Base-by-base conservation (phyloP, 2,113 vertebrate genomes). In the Cichladusa arquata region DNA sequence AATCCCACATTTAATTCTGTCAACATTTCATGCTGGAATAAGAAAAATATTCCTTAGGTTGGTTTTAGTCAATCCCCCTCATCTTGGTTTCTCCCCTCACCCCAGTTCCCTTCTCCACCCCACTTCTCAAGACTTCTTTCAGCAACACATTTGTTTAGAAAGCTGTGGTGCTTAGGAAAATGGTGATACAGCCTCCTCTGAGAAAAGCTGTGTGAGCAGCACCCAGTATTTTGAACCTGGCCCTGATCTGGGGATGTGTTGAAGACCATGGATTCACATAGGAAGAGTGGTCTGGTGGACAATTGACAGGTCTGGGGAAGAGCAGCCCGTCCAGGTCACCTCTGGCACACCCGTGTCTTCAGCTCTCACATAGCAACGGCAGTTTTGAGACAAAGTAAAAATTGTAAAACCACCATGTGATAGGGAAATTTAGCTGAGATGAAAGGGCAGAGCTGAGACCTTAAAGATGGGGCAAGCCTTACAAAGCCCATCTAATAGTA, bases 1-100 rank as follows among this genome's bases (percentile, higher is more conserved):
- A 95, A 96, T 96, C 92, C 94, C 92, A 86, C 96, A 95, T 97
- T 96, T 94, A 96, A 96, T 96, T 97, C 95, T 97, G 95, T 97
- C 95, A 96, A 96, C 93, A 90, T 97, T 96, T 96, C 94, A 94
- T 96, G 88, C 90, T 94, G 80, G 57, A 93, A 93, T 78, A 96
- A 96, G 94, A 96, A 97, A 95, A 96, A 97, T 95, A 95, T 92
- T 94, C 65, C 80, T 93, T 95, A 88, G 76, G 65, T 92, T 91
- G 82, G 93, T 83, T 95, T 92, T 71, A 90, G 92, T 94, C 87
- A 83, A 57, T 81, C 65, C 82, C 47, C 44, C 76, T 91, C 66
- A 44, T 90, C 66, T 36, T 82, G 79, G 76, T 57, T 81, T 33
- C 8, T 7, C 4, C 12, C 40, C 56, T 19, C 8, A 38, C 34